Conservation (phyloP, 2,888 invertebrate species). For the Melitaea athalia region DNA sequence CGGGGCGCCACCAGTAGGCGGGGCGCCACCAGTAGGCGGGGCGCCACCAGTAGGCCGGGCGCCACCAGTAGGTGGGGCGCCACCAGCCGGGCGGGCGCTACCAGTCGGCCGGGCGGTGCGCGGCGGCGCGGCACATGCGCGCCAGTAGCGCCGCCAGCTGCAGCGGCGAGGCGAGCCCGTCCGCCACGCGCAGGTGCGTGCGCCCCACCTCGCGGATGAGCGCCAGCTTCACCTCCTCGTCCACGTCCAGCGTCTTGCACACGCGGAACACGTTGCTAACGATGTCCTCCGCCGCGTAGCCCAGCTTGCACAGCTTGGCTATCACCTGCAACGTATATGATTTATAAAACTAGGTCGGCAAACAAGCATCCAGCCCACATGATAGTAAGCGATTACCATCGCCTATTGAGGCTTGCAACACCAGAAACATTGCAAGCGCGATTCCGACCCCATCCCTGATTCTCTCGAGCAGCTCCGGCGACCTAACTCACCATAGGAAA, state of each 20-base stretch:
- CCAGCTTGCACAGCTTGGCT: conserved; percentile 94
- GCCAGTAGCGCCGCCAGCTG: conserved; percentile 96
- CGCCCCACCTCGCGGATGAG: conserved; percentile 95
- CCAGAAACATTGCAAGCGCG: too few relatives aligned
- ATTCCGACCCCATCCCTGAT: too few relatives aligned
- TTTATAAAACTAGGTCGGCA: too few relatives aligned
- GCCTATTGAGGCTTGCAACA: too few relatives aligned
- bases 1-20: not conserved
- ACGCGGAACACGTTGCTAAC: conserved; percentile 97
- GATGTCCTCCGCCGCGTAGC: conserved; percentile 98
- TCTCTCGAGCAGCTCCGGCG: too few relatives aligned
- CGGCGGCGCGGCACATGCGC: conserved; percentile 85
- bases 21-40: not conserved
- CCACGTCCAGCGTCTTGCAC: conserved; percentile 91
- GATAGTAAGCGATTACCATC: too few relatives aligned
- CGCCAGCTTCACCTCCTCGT: conserved; percentile 91
- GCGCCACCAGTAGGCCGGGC: conserved; percentile 4
- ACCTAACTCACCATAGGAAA: not conserved
- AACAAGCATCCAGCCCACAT: too few relatives aligned
- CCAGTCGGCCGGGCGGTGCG: conserved; percentile 1
- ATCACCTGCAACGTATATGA: conserved; percentile 82
- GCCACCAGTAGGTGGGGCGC: conserved; percentile 3
- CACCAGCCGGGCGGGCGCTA: not conserved
- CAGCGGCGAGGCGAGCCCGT: conserved; percentile 92
- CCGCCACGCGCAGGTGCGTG: conserved; percentile 94